Conservation (phyloP, 2,797 vertebrate genomes). For the Tapera naevia region DNA sequence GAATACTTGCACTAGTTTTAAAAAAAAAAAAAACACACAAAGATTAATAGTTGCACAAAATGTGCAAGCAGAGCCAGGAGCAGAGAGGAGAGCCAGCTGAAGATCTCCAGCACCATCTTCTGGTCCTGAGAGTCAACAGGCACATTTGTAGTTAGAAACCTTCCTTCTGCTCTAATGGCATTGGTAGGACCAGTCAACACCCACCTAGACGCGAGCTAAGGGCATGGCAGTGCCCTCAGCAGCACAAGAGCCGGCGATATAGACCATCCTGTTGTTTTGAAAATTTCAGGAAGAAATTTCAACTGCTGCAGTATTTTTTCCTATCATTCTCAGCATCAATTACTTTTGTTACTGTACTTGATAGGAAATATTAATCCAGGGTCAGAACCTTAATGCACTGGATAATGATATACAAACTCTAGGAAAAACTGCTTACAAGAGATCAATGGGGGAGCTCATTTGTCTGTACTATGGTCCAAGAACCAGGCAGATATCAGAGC, state of each 20-base stretch:
- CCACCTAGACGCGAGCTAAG: rapidly evolving
- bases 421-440: background rate
- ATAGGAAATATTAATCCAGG: background rate
- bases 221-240: background rate
- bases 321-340: background rate
- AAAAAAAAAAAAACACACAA: background rate
- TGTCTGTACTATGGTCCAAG: no score
- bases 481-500: background rate
- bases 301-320: rapidly evolving
- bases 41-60: background rate
- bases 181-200: rapidly evolving
- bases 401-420: background rate
- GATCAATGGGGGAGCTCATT: rapidly evolving
- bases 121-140: background rate
- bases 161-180: no score
- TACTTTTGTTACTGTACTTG: background rate
- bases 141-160: rapidly evolving
- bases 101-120: slow-evolving; percentile 65
- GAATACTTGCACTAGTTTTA: background rate
- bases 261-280: background rate
- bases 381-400: rapidly evolving
- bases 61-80: rapidly evolving
- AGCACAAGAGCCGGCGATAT: rapidly evolving
- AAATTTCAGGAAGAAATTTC: background rate
- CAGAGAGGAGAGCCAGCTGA: background rate